Evolutionary conservation across 2,113 vertebrate genomes (phyloP), one percentile per base, ranked within the genome.

Genomic region (Oenanthe oenanthe): DNA sequence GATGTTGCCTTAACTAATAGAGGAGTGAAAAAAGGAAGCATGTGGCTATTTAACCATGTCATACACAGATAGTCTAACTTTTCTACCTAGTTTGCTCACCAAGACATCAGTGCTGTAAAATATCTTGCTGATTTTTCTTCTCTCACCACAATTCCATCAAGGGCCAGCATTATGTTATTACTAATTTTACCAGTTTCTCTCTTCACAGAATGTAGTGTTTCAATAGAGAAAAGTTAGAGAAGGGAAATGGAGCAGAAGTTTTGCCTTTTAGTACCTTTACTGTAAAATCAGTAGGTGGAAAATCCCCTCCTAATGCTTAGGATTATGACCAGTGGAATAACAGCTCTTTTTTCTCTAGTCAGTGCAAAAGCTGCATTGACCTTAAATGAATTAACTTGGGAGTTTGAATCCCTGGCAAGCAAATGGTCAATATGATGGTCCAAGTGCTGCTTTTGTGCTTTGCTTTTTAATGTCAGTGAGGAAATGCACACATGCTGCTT

Each of bases 281-380:
- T 66, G 21, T 86, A 42, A 85, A 87, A 75, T 67, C 28, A 82
- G 14, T 63, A 34, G 58, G 48, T 85, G 58, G 84, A 89, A 91
- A 80, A 94, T 87, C 57, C 36, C 15, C 48, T 84, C 48, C 13
- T 81, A 43, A 25, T 60, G 43, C 4, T 94, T 73, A 34, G 56
- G 38, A 24, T 86, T 91, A 73, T 38, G 42, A 22, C 67, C 68
- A 47, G 24, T 85, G 53, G 70, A 94, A 84, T 60, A 91, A 84
- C 16, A 62, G 14, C 24, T 73, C 2, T 0, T 6, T 68, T 92
- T 73, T 57, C 25, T 38, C 50, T 45, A 70, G 47, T 71, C n/a
- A 58, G 2, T 51, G 45, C n/a, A 36, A 72, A 85, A 88, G 15
- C 45, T 93, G 31, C 58, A 18, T 82, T 89, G 74, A 53, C 45